Evolutionary conservation across 2,888 invertebrate species (phyloP), one percentile per base, ranked within the genome.

Genomic region (Elaeidobius kamerunicus): DNA sequence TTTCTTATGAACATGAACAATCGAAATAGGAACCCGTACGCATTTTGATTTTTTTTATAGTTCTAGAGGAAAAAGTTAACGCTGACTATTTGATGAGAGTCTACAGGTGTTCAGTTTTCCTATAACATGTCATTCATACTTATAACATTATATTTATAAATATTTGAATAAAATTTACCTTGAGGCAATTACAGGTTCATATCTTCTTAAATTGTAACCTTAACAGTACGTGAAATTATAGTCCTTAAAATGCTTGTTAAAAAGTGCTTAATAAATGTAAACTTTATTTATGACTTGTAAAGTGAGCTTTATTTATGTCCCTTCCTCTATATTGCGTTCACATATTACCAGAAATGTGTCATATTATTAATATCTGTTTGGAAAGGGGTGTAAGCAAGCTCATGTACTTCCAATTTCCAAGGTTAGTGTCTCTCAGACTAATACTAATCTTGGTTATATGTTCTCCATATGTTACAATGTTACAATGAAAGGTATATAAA

Each of bases 201-300:
- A 58, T 60, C 57, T 56, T 54, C 40, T 60, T 60, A 58, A 59
- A 59, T 53, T 52, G 62, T 66, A 67, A 64, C 63, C 61, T 63
- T 65, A 60, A 63, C 62, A 63, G 58, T 61, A 65, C 64, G 60
- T 65, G 61, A 63, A 64, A 60, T 62, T 64, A 65, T 61, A 61
- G 56, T 62, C 61, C 59, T 64, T 62, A 63, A 65, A 66, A 61
- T 64, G 68, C 68, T 68, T 68, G 67, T 68, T 67, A 66, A 65
- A 66, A 55, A 66, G 62, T 67, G 68, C 67, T 68, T 68, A 67
- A 68, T 67, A 68, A 67, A 67, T 67, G 66, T 67, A 67, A 68
- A 65, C 65, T 65, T 67, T 65, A 65, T 65, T 65, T 66, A 65
- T 63, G 62, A 63, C 59, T 64, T 61, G 57, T 61, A 61, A 44